These are phyloP conservation scores for Hippoglossus stenolepis DNA, from an alignment of 2,113 vertebrate genomes.

Conservation along the genomic window DNA sequence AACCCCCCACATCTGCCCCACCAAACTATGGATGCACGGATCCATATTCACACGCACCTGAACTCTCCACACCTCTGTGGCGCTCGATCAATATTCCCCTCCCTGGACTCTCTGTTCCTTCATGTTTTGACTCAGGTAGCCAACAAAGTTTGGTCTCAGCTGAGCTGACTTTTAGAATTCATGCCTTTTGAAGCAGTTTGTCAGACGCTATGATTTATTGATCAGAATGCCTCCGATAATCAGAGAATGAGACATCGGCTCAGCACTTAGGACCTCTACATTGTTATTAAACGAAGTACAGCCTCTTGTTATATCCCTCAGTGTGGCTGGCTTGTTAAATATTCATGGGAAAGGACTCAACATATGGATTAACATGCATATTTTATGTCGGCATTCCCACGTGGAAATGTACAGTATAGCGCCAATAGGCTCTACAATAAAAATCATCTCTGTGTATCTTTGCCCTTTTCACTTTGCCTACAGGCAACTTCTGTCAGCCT, in stretches of 20 bases:
- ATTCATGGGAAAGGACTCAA: conserved; percentile 72
- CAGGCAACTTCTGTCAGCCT: conserved; percentile 47
- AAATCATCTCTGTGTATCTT: conserved; percentile 43
- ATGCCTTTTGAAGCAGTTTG: conserved; percentile 58
- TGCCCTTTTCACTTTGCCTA: conserved; percentile 63
- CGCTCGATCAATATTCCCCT: conserved; percentile 69
- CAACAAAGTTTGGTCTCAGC: conserved; percentile 40
- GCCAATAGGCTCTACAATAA: conserved; percentile 37
- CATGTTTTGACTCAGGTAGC: conserved; percentile 63
- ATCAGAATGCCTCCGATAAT: conserved; percentile 51
- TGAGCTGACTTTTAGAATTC: conserved; percentile 44
- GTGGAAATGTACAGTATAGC: conserved; percentile 35
- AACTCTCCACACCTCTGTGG: conserved; percentile 65
- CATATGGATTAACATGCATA: conserved; percentile 79
- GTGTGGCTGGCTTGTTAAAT: conserved; percentile 64
- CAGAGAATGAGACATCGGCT: conserved; percentile 19
- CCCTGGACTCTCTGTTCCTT: conserved; percentile 64
- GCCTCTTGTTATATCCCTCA: conserved; percentile 19
- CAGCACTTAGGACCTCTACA: conserved; percentile 44
- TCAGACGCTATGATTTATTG: conserved; percentile 73
- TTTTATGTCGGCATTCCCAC: conserved; percentile 66
- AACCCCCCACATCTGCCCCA: conserved; percentile 70
- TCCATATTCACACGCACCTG: conserved; percentile 54
- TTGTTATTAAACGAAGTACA: conserved; percentile 44
- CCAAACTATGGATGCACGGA: conserved; percentile 46